Evolutionary conservation across 2,113 vertebrate genomes (phyloP).

Genomic region (Platycercus adscitus): DNA sequence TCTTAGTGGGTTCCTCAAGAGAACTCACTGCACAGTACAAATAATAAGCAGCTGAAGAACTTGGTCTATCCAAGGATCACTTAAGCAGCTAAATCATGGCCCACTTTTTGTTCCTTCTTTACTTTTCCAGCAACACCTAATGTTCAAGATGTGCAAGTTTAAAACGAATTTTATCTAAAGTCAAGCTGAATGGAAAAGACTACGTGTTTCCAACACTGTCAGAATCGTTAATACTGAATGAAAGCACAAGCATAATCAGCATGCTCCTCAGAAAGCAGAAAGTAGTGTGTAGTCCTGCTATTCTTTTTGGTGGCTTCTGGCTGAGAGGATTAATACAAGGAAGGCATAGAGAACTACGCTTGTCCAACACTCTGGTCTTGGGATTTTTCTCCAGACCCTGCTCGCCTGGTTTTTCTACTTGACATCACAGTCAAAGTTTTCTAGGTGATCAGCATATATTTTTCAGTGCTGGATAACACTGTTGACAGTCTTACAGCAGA

Average conservation of each 20-base stretch:
- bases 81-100: background rate
- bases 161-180: background rate
- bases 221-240: background rate
- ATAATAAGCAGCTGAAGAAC: background rate
- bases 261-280: background rate
- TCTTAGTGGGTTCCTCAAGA: background rate
- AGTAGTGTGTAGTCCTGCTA: background rate
- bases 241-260: background rate
- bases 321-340: background rate
- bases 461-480: background rate
- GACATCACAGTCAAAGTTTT: background rate
- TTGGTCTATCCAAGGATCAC: accelerated
- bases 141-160: background rate
- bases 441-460: background rate
- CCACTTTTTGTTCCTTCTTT: background rate
- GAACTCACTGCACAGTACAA: background rate
- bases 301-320: background rate
- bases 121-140: background rate
- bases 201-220: background rate
- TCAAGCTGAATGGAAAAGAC: background rate
- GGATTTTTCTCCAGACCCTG: background rate
- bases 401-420: background rate
- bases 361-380: background rate
- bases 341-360: background rate
- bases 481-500: background rate